Evolutionary conservation across 2,888 invertebrate species (phyloP).

Genomic region (Pyralis farinalis): DNA sequence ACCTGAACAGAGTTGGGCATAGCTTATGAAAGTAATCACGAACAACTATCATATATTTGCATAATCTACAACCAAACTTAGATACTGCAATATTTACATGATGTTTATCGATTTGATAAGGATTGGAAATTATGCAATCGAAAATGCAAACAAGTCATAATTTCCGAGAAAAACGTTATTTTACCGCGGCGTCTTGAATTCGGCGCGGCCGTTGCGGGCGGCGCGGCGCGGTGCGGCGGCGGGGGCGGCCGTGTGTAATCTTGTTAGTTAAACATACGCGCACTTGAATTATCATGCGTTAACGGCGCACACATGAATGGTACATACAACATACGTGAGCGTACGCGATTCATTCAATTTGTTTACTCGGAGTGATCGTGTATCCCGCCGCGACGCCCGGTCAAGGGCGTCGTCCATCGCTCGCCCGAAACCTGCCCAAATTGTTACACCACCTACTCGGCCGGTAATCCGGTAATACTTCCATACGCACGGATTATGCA

Average conservation of each 20-base stretch:
- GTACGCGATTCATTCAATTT: slow-evolving; percentile 78
- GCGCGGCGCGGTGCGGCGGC: slow-evolving; percentile 19
- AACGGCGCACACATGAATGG: slow-evolving; percentile 75
- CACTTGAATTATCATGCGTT: slow-evolving; percentile 68
- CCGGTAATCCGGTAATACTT: slow-evolving; percentile 4
- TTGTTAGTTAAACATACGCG: slow-evolving; percentile 56
- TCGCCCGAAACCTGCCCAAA: slow-evolving; percentile 41
- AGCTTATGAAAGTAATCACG: too few relatives aligned
- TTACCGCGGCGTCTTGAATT: not conserved
- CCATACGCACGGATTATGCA: not conserved
- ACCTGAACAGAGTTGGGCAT: too few relatives aligned
- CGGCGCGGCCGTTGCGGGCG: slow-evolving; percentile 7
- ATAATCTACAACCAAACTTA: too few relatives aligned
- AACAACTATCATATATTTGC: too few relatives aligned
- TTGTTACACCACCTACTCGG: slow-evolving; percentile 24
- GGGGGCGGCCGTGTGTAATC: slow-evolving; percentile 37
- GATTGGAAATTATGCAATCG: too few relatives aligned
- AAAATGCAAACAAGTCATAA: too few relatives aligned
- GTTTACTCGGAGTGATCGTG: slow-evolving; percentile 60
- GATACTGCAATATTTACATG: too few relatives aligned
- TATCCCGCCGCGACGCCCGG: slow-evolving; percentile 54
- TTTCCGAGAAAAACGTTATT: too few relatives aligned
- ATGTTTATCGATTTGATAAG: too few relatives aligned
- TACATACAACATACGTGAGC: slow-evolving; percentile 56
- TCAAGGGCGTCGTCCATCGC: slow-evolving; percentile 72